phyloP scores from a whole-genome alignment of 2,113 vertebrate genomes.

The Brachyistius frenatus region DNA sequence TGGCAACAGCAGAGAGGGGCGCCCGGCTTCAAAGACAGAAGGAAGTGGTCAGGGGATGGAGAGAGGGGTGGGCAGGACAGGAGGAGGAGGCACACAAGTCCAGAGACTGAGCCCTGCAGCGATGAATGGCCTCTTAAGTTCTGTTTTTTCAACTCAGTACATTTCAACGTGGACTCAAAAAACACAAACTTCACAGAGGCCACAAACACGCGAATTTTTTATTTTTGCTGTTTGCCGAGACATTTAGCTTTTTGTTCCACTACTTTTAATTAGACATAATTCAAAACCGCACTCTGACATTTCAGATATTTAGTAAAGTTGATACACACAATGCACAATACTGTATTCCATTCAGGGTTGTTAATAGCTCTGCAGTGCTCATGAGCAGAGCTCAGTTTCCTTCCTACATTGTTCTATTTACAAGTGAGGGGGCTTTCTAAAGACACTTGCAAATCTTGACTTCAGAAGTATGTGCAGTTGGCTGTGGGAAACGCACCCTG shows the following conservation, averaged over 20 bases:
- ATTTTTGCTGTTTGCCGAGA: neutral
- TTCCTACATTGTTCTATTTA: conserved; percentile 65
- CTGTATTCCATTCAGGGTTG: conserved; percentile 26
- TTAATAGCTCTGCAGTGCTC: conserved; percentile 24
- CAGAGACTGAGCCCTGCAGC: conserved; percentile 42
- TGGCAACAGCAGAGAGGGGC: conserved; percentile 77
- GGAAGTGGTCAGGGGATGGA: conserved; percentile 79
- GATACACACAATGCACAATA: conserved; percentile 17
- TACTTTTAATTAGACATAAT: neutral
- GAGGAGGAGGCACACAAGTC: conserved; percentile 50
- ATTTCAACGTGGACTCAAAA: conserved; percentile 24
- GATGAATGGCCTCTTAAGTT: conserved; percentile 18
- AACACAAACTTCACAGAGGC: neutral
- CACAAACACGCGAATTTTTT: neutral
- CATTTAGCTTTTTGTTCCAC: conserved; percentile 12
- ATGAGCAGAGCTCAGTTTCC: conserved; percentile 47
- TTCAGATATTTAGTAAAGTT: conserved; percentile 9
- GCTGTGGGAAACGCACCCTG: conserved; percentile 78
- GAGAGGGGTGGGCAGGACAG: conserved; percentile 52
- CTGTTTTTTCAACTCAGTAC: conserved; percentile 7
- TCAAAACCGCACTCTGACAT: conserved; percentile 27
- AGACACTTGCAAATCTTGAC: conserved; percentile 85
- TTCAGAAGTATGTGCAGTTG: conserved; percentile 85
- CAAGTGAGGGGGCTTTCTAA: conserved; percentile 77
- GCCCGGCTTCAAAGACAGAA: conserved; percentile 79